Evolutionary conservation across 2,113 vertebrate species (phyloP).

Genomic region (Takifugu flavidus): DNA sequence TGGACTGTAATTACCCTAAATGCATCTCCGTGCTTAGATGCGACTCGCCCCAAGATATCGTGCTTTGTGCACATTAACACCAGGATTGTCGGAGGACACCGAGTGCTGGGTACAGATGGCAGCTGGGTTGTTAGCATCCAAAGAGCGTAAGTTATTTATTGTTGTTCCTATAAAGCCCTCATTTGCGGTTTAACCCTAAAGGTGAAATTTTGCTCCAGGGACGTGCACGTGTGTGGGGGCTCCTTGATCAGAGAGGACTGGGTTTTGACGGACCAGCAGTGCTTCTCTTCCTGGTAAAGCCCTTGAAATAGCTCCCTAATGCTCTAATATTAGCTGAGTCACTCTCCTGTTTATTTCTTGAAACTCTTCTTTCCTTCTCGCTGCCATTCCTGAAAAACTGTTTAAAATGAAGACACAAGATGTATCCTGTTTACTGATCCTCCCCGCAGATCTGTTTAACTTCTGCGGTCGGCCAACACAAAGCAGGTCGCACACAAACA

Average conservation of each 20-base stretch:
- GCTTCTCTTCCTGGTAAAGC: conserved; percentile 90
- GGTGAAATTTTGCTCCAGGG: conserved; percentile 61
- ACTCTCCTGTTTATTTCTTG: not conserved
- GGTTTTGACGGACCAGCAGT: conserved; percentile 93
- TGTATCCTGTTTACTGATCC: not conserved
- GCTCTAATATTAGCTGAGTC: not conserved
- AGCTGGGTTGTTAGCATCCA: conserved; percentile 96
- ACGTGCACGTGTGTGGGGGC: conserved; percentile 91
- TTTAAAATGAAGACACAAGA: too few species aligned
- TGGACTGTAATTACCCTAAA: conserved; percentile 13
- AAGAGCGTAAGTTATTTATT: conserved; percentile 80
- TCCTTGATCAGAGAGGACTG: conserved; percentile 91
- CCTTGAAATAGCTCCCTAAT: not conserved
- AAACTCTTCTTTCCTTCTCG: not conserved
- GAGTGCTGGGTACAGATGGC: conserved; percentile 82
- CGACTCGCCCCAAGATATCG: conserved; percentile 48
- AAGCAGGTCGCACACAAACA: not conserved
- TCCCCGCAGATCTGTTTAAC: conserved; percentile 27
- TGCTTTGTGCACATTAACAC: conserved; percentile 74
- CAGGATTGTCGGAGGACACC: conserved; percentile 90
- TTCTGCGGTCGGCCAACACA: conserved; percentile 10
- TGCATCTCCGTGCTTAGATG: conserved; percentile 30
- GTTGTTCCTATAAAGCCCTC: not conserved
- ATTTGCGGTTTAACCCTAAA: not conserved
- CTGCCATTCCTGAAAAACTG: too few species aligned